Evolutionary conservation across 2,797 vertebrate genomes (phyloP), one percentile per base, ranked within the genome.

Genomic region (Xenopus petersii): DNA sequence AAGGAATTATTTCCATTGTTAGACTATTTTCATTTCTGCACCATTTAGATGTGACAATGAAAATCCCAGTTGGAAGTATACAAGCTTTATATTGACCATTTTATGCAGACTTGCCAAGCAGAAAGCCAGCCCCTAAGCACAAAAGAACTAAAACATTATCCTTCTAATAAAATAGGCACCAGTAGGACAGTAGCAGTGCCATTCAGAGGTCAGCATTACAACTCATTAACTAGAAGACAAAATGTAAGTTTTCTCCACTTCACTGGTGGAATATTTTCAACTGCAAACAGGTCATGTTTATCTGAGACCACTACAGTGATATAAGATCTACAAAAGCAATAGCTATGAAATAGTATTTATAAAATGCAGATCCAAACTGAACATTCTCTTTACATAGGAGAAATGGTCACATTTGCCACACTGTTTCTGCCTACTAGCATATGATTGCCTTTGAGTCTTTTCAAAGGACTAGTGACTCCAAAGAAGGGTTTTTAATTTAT

Each of bases 31-130:
- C 9, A 46, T 70, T 8, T 70, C 5, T 60, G 30, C 21, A 33
- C 46, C 65, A 63, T 80, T 64, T 79, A 60, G 24, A 62, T 17
- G 10, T 72, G 70, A 80, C 13, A 71, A 24, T 75, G 33, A 81
- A 74, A 62, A 24, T 1, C 46, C 67, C 48, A 62, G 56, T 21
- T 42, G 63, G 80, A 75, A 80, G 74, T 81, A 64, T 5, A 47
- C 15, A 71, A 80, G 21, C 2, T 47, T 16, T 61, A 1, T 26
- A 49, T 10, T 67, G 59, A 77, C 26, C 1, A 17, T 54, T 11
- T 63, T 26, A 69, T 76, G 62, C 1, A 9, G 60, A 10, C 24
- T 61, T 0, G 47, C 56, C 54, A 48, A n/a, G 65, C 49, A 64
- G 3, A 17, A 64, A n/a, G 64, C 55, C 17, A 33, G 48, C 48